A percentile compares a stretch with the other conserved stretches of the same genome.
These are phyloP conservation scores for Dasypus novemcinctus DNA, from an alignment of 2,113 vertebrate genomes.

Conservation along the genomic window DNA sequence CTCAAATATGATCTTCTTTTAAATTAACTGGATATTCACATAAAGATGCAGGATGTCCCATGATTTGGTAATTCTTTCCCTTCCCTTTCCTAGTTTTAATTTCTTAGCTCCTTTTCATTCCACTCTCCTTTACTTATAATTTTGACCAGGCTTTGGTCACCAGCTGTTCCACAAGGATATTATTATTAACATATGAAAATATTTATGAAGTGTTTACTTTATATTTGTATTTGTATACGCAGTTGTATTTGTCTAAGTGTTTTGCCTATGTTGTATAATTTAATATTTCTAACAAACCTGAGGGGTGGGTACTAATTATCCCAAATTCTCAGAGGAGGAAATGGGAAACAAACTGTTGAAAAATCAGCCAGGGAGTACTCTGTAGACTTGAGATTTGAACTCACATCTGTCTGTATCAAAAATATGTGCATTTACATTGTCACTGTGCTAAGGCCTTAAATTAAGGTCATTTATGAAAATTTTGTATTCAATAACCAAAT, in stretches of 20 bases:
- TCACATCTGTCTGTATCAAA: neutral
- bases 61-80: neutral
- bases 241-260: neutral
- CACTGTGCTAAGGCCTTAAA: neutral
- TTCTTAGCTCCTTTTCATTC: neutral
- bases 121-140: neutral
- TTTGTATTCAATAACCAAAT: neutral
- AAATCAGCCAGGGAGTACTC: neutral
- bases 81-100: neutral
- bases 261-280: neutral
- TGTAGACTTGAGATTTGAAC: conserved; percentile 1
- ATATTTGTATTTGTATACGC: neutral
- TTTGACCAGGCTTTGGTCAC: neutral
- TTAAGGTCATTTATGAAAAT: neutral
- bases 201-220: neutral
- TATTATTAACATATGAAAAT: neutral
- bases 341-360: neutral
- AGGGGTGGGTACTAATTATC: neutral
- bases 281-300: neutral
- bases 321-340: conserved; percentile 8
- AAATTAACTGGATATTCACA: neutral
- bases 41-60: neutral
- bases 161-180: neutral
- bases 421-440: neutral
- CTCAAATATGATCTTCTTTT: neutral